These are phyloP conservation scores for Cheilosia vulpina DNA, from an alignment of 2,888 invertebrate species.

Conservation along the genomic window DNA sequence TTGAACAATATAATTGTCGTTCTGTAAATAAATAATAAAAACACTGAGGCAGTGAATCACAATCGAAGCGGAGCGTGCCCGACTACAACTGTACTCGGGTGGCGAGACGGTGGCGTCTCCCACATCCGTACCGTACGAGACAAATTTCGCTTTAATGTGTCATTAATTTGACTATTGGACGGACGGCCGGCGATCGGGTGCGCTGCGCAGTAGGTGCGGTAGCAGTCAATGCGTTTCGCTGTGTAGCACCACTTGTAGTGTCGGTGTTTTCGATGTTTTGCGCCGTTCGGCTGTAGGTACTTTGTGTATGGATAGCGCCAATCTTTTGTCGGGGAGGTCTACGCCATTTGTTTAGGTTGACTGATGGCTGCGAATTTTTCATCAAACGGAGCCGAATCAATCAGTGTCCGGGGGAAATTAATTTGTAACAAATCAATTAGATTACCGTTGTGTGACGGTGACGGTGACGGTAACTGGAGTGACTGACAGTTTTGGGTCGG, in stretches of 20 bases:
- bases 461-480: neutral
- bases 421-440: slow-evolving; percentile 72
- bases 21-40: slow-evolving; percentile 35
- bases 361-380: slow-evolving; percentile 63
- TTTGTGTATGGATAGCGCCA: neutral
- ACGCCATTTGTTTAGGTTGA: slow-evolving; percentile 47
- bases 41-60: slow-evolving; percentile 53
- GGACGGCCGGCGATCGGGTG: neutral
- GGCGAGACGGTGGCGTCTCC: slow-evolving; percentile 50
- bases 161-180: slow-evolving; percentile 65
- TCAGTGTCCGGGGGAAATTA: slow-evolving; percentile 65
- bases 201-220: slow-evolving; percentile 36
- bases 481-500: slow-evolving; percentile 22
- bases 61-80: slow-evolving; percentile 35
- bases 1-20: slow-evolving; percentile 3
- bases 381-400: slow-evolving; percentile 67
- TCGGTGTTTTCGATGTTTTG: slow-evolving; percentile 4
- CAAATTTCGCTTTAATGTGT: slow-evolving; percentile 57
- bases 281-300: neutral
- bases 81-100: neutral
- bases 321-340: slow-evolving; percentile 43
- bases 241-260: slow-evolving; percentile 15
- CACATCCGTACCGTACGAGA: slow-evolving; percentile 50
- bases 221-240: neutral
- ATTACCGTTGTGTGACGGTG: slow-evolving; percentile 27